Evolutionary conservation across 1,140 invertebrate species (phyloP).

Genomic region (Cherax destructor): DNA sequence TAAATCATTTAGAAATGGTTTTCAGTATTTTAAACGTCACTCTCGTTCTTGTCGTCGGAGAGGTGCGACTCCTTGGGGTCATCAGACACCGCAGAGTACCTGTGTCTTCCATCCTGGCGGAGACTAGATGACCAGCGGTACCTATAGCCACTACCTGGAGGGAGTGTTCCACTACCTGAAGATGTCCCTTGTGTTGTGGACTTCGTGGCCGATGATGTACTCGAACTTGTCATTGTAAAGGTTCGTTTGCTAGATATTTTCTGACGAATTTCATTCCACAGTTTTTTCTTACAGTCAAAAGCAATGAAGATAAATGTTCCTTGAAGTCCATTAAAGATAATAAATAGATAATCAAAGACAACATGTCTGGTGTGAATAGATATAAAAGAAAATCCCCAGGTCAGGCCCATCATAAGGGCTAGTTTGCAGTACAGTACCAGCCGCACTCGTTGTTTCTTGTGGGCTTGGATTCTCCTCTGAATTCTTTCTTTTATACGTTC

Average conservation of each 20-base stretch:
- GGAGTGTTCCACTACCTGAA: neutral
- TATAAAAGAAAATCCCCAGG: slow-evolving; percentile 75
- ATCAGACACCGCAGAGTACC: slow-evolving; percentile 16
- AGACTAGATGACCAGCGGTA: slow-evolving; percentile 36
- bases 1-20: too few species aligned
- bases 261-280: slow-evolving; percentile 79
- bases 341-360: slow-evolving; percentile 76
- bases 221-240: neutral
- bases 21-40: neutral
- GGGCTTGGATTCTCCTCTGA: slow-evolving; percentile 39
- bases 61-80: neutral
- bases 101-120: neutral
- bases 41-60: neutral
- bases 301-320: slow-evolving; percentile 83
- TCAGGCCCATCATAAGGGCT: slow-evolving; percentile 77
- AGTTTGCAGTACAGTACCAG: slow-evolving; percentile 78
- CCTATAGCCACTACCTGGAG: neutral
- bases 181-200: neutral
- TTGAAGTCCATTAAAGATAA: slow-evolving; percentile 76
- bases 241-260: slow-evolving; percentile 26
- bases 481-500: slow-evolving; percentile 56
- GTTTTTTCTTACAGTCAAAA: slow-evolving; percentile 83
- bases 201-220: neutral
- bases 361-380: slow-evolving; percentile 54
- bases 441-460: slow-evolving; percentile 70